Evolutionary conservation across 2,797 vertebrate species (phyloP).

Genomic region (Falco peregrinus): DNA sequence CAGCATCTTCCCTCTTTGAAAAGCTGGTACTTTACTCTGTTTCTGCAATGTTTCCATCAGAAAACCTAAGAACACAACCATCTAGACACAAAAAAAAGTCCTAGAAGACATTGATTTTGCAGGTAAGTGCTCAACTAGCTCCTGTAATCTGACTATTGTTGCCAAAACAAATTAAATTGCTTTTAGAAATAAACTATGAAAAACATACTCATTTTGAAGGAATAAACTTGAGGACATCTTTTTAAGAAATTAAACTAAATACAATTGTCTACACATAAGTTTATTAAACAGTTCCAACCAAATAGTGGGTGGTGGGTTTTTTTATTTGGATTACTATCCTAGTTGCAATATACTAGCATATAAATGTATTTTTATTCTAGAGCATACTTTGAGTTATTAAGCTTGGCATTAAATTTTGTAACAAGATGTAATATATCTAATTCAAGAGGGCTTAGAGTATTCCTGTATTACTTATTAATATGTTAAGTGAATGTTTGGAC

Average conservation of each 20-base stretch:
- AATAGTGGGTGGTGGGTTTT: neutral
- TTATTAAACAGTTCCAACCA: neutral
- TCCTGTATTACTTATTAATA: constrained; percentile 67
- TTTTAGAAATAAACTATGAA: neutral
- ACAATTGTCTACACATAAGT: neutral
- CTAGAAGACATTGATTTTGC: neutral
- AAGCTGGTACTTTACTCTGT: neutral
- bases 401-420: constrained; percentile 57
- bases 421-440: constrained; percentile 61
- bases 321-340: neutral
- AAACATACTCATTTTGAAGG: neutral
- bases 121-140: neutral
- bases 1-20: neutral
- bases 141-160: neutral
- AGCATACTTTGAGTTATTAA: constrained; percentile 60
- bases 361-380: constrained; percentile 37
- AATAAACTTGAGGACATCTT: neutral
- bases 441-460: constrained; percentile 57
- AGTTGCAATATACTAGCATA: neutral
- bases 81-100: neutral
- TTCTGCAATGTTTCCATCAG: neutral
- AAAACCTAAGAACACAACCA: neutral
- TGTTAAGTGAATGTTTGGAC: constrained; percentile 60
- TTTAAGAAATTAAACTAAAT: neutral
- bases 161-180: neutral